These are phyloP conservation scores for Rynchops niger DNA, from an alignment of 2,113 vertebrate species.

Conservation along the genomic window DNA sequence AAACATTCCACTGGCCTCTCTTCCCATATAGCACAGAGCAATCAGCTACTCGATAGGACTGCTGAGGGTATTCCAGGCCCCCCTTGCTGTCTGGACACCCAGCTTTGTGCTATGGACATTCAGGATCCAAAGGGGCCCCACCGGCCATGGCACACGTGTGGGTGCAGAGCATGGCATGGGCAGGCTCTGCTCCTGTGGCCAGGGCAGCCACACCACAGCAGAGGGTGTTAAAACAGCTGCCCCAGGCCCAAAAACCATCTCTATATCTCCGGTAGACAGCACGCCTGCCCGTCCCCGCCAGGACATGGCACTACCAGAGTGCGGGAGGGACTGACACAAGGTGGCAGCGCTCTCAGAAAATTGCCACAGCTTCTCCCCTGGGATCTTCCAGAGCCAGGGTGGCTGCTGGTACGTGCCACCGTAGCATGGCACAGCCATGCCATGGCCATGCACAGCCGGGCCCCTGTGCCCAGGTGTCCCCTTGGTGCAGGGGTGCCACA, in stretches of 20 bases:
- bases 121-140: not conserved
- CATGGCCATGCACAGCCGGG: not conserved
- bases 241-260: fast-evolving
- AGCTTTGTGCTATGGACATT: not conserved
- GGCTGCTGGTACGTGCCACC: not conserved
- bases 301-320: fast-evolving
- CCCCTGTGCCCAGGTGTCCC: fast-evolving
- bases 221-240: not conserved
- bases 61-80: not conserved
- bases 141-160: fast-evolving
- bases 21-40: not conserved
- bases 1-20: not conserved
- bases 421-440: not conserved
- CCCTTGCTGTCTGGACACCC: not conserved
- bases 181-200: not conserved
- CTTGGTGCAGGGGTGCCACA: no score
- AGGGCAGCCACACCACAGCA: fast-evolving
- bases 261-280: fast-evolving
- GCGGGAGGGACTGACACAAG: not conserved
- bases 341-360: slow-evolving; percentile 39
- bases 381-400: not conserved
- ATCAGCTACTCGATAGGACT: not conserved
- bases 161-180: not conserved
- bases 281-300: fast-evolving
- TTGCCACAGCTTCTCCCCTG: not conserved